Conservation (phyloP, 2,888 invertebrate genomes). For the Cantharis lateralis region DNA sequence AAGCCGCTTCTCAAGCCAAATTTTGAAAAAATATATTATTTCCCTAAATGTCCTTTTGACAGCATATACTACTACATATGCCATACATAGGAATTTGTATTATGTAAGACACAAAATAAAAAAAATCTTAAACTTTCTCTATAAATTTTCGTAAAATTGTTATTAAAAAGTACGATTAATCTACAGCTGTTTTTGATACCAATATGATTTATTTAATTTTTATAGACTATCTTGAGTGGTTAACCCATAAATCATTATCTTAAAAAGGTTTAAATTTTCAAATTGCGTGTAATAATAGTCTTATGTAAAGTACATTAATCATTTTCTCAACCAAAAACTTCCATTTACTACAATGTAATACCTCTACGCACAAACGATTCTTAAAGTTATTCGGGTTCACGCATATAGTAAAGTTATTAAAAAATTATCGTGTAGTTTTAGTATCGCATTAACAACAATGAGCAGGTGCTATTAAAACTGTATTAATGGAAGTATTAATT, state of each 20-base stretch:
- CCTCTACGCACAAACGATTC: neutral
- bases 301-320: conserved; percentile 20
- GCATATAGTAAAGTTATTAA: neutral
- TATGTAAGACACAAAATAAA: too few relatives aligned
- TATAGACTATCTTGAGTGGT: conserved; percentile 14
- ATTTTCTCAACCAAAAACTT: conserved; percentile 8
- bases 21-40: too few relatives aligned
- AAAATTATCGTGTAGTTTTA: neutral
- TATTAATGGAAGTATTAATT: neutral
- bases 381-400: neutral
- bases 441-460: neutral
- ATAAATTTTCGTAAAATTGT: neutral
- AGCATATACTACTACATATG: too few relatives aligned
- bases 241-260: conserved; percentile 14
- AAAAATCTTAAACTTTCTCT: neutral
- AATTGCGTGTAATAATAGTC: conserved; percentile 20
- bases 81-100: too few relatives aligned
- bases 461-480: conserved; percentile 1
- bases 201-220: conserved; percentile 21
- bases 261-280: conserved; percentile 19
- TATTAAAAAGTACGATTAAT: neutral
- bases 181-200: conserved; percentile 14
- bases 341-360: neutral
- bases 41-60: too few relatives aligned
- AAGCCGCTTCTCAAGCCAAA: too few relatives aligned